These are phyloP conservation scores for Bembecia ichneumoniformis DNA, from an alignment of 2,888 invertebrate species.

Conservation along the genomic window DNA sequence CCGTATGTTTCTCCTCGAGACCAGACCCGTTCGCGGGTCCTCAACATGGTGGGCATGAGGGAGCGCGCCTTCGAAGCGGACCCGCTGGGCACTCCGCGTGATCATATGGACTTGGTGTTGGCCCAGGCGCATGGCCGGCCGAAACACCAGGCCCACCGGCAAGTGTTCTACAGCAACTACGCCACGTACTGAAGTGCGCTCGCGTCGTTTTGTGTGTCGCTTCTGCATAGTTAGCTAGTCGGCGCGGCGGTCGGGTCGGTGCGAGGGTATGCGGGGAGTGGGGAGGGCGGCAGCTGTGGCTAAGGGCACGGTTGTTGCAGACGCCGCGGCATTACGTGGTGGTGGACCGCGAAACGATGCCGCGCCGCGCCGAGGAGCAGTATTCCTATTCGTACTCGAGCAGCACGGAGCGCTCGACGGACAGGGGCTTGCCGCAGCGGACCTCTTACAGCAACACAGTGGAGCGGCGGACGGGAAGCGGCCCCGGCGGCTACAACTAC, in stretches of 20 bases:
- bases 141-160: slow-evolving; percentile 58
- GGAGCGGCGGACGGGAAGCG: slow-evolving; percentile 79
- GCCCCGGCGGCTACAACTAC: slow-evolving; percentile 84
- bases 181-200: slow-evolving; percentile 50
- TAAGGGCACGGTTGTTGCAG: slow-evolving; percentile 76
- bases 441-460: slow-evolving; percentile 77
- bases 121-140: slow-evolving; percentile 74
- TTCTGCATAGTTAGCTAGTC: slow-evolving; percentile 40
- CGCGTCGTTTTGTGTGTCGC: slow-evolving; percentile 49
- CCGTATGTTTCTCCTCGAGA: slow-evolving; percentile 80
- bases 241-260: slow-evolving; percentile 32
- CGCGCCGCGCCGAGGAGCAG: slow-evolving; percentile 82
- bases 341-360: slow-evolving; percentile 82
- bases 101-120: slow-evolving; percentile 77
- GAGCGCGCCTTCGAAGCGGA: slow-evolving; percentile 73
- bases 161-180: slow-evolving; percentile 70
- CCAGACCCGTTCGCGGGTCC: slow-evolving; percentile 75
- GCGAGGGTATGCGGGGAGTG: slow-evolving; percentile 39
- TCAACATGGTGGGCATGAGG: slow-evolving; percentile 71
- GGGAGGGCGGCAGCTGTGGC: slow-evolving; percentile 29
- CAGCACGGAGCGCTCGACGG: slow-evolving; percentile 67
- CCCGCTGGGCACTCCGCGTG: slow-evolving; percentile 72
- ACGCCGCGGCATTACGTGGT: slow-evolving; percentile 91
- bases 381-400: slow-evolving; percentile 88
- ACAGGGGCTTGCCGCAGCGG: slow-evolving; percentile 71